Percentiles rank a stretch among this genome's conserved stretches.
phyloP scores from a whole-genome alignment of 2,888 invertebrate genomes.

The Linnaemya tessellans region DNA sequence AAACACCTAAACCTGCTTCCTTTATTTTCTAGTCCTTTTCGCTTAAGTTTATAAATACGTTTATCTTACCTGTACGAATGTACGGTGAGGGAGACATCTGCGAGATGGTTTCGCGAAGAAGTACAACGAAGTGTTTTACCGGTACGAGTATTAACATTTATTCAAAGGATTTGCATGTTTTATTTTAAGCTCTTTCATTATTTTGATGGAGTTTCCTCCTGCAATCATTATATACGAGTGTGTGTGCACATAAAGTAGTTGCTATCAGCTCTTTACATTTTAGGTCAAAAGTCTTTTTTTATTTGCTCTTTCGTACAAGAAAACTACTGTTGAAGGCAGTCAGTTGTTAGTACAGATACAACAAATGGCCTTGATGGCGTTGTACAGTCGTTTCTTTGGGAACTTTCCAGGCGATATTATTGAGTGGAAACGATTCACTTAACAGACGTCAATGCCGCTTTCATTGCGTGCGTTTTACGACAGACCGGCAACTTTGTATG shows the following conservation, averaged over 20 bases:
- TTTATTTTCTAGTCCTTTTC: constrained; percentile 11
- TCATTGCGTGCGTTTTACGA: no score
- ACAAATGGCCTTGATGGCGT: not conserved
- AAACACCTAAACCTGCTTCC: constrained; percentile 40
- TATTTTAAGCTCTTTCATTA: constrained; percentile 14
- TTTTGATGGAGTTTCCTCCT: not conserved
- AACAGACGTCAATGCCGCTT: no score
- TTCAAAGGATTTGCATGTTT: constrained; percentile 62
- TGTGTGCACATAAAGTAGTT: constrained; percentile 2
- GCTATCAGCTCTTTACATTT: constrained; percentile 20
- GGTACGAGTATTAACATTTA: constrained; percentile 35
- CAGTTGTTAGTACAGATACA: not conserved
- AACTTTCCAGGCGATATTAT: no score
- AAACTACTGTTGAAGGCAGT: constrained; percentile 17
- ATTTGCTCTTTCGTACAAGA: constrained; percentile 1
- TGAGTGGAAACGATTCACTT: no score
- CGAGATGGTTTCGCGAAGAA: not conserved
- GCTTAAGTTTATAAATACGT: constrained; percentile 7
- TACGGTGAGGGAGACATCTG: not conserved
- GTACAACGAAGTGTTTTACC: constrained; percentile 12
- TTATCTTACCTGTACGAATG: constrained; percentile 48
- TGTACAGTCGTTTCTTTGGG: no score
- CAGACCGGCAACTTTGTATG: no score
- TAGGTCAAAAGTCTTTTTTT: constrained; percentile 13
- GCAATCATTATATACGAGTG: not conserved